Base-by-base conservation (phyloP, 2,797 vertebrate genomes). In the Eospalax fontanierii region DNA sequence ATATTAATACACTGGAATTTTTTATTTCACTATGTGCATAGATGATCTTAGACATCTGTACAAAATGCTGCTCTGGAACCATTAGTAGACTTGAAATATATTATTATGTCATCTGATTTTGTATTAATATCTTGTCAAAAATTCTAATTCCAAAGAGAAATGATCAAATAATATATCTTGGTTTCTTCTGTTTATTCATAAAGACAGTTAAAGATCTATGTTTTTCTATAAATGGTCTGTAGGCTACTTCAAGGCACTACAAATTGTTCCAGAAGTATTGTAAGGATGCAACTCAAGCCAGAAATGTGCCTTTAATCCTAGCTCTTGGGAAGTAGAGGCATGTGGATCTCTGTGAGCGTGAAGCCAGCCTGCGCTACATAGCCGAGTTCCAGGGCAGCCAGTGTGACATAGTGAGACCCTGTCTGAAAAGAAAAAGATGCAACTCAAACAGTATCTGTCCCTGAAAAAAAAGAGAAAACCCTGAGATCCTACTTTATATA, bases 1-100 rank as follows among this genome's bases (percentile, higher is more conserved):
- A 73, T 94, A 63, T 35, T 86, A 74, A 63, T 82, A 86, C 93
- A 18, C 30, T 63, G 93, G 66, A 66, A n/a, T 88, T 95, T 43
- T 91, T 16, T n/a, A 81, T 95, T 97, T 93, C 8, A 86, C 50
- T 2, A 6, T 10, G 6, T 82, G 21, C 70, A 22, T 76, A 79
- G 24, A 46, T 46, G 79, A 21, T 24, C 8, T 87, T 93, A 79
- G 24, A 33, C 5, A 81, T 40, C 18, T 86, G 7, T 88, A 50
- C 38, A 87, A 87, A 95, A 50, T 87, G 14, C 33, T 43, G 87
- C 95, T 91, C n/a, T 93, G 35, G 26, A 90, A 73, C 35, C 35
- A 89, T 68, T 65, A 93, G 40, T 87, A 65, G 11, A 82, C 74
- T 91, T 46, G 54, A 40, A 91, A 93, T 66, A 91, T 33, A 61